Evolutionary conservation across 2,113 vertebrate genomes (phyloP), one percentile per base, ranked within the genome.

Genomic region (Gnathonemus longibarbis): DNA sequence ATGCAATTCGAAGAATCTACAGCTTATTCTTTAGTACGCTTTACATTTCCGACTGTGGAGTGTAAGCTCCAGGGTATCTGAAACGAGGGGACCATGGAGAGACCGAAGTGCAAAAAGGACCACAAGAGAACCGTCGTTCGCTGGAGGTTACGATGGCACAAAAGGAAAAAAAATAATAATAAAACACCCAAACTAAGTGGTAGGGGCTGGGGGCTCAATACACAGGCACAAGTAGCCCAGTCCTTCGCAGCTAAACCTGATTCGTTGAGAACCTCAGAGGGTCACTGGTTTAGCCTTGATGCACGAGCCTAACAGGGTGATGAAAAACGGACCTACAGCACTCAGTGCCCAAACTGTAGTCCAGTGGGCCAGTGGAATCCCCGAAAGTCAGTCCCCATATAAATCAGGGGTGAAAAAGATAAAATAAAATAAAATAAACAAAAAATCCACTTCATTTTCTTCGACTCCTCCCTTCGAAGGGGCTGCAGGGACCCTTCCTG

Each of bases 391-490:
- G 62, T 88, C 52, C 83, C 19, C 91, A 24, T 11, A 45, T 45
- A 80, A 74, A 77, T 45, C 13, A 27, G 87, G 66, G 35, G 9
- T 45, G 89, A 3, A 50, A 90, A 91, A 86, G 92, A 94, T 92
- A 93, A 92, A 92, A 94, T 91, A 91, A 35, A 35, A 35, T 1
- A 93, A 92, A 52, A 92, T 89, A 92, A 52, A 89, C 91, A 89
- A 84, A 53, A 91, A 24, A 27, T 50, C 56, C n/a, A 53, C 27
- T 48, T 56, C 50, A 53, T n/a, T 21, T 19, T 84, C 27, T 84
- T 9, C 3, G 42, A 21, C 31, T 3, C 0, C 77, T 83, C 31
- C 42, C n/a, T 87, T 50, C 50, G 39, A 21, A 46, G 56, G 42
- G 15, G 77, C 35, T 83, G 45, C 83, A n/a, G 31, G 48, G 27